Evolutionary conservation across 2,113 vertebrate species (phyloP), one percentile per base, ranked within the genome.

Genomic region (Ornithorhynchus anatinus): DNA sequence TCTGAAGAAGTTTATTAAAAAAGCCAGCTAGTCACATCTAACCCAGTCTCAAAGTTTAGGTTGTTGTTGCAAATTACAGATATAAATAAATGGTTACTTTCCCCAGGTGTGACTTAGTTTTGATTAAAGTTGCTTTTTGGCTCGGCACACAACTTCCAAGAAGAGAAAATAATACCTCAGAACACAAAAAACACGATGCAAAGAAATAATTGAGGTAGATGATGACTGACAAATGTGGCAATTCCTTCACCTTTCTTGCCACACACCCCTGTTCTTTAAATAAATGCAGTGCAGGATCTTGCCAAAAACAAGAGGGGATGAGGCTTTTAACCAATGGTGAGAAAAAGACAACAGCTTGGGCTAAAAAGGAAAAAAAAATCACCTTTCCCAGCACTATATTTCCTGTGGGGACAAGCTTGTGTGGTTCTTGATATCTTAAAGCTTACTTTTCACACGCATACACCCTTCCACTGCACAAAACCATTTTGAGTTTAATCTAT

Each of bases 141-240:
- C 59, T 77, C 31, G 20, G 58, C 38, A 59, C 25, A 69, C 0
- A 2, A 50, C 80, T 15, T 25, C 14, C 11, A 76, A 67, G 11
- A 78, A 81, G 81, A 56, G 1, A 17, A 42, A 59, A 59, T 20
- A 58, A 40, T 64, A 67, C 48, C 32, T 53, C 12, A 35, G 31
- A 70, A 51, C 20, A 77, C 3, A 72, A 7, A 59, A 63, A 77
- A 37, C 39, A 40, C n/a, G 48, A 3, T 42, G 39, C 20, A 57
- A 56, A 74, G 50, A 63, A 58, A 79, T 75, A 81, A 75, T 72
- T 72, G 86, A 87, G 54, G 36, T 29, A 76, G 42, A 54, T 52
- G 79, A 81, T 16, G 42, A 53, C 7, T 47, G 54, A 76, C 10
- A 73, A 89, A 76, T 51, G 56, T 56, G 69, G 36, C 38, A 42